Evolutionary conservation across 2,797 vertebrate genomes (phyloP).

Genomic region (Hemitrygon akajei): DNA sequence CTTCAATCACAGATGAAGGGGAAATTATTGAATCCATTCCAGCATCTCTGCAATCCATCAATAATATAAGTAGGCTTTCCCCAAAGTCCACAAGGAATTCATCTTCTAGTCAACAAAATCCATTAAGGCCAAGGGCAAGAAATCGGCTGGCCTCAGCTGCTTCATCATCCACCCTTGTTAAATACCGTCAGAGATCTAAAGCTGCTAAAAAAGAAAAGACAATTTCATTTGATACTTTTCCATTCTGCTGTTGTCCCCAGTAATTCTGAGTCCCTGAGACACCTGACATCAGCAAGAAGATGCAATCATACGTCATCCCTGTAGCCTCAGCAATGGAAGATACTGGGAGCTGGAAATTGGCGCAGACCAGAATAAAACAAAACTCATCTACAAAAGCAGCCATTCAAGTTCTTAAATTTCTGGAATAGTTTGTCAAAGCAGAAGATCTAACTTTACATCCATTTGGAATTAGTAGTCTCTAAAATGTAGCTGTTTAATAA

Average conservation of each 20-base stretch:
- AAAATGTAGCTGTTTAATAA: constrained; percentile 28
- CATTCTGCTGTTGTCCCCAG: constrained; percentile 24
- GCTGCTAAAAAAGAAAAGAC: neutral
- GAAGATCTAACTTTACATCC: constrained; percentile 26
- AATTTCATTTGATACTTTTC: neutral
- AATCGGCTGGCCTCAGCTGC: neutral
- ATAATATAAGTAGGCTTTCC: too few relatives aligned
- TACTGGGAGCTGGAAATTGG: neutral
- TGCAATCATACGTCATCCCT: neutral
- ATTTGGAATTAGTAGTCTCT: constrained; percentile 21
- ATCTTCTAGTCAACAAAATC: neutral
- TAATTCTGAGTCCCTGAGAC: neutral
- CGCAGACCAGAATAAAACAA: neutral
- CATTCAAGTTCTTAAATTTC: constrained; percentile 13
- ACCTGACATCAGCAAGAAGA: too few relatives aligned
- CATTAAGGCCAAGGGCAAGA: neutral
- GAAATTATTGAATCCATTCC: neutral
- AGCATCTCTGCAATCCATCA: neutral
- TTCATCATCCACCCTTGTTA: neutral
- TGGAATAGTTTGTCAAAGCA: constrained; percentile 19
- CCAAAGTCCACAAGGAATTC: neutral
- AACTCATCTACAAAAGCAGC: neutral
- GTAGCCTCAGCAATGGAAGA: neutral
- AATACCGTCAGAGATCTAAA: neutral
- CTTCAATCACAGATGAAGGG: neutral